phyloP scores from a whole-genome alignment of 2,113 vertebrate genomes.

The Pan paniscus region DNA sequence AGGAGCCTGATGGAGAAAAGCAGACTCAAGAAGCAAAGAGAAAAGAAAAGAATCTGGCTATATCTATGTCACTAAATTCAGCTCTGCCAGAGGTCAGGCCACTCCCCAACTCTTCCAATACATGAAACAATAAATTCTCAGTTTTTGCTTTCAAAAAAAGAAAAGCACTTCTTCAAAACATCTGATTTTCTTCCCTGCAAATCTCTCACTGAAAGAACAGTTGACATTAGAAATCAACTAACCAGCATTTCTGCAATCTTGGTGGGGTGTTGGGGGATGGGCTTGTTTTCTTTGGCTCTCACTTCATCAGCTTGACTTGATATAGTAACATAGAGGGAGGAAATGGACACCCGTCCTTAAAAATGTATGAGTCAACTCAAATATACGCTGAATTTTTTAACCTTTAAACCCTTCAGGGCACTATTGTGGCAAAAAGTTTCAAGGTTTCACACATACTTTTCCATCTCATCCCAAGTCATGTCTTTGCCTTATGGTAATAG shows the following conservation, averaged over 20 bases:
- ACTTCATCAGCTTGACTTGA: not conserved
- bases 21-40: not conserved
- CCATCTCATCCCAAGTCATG: not conserved
- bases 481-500: not conserved
- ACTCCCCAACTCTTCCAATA: not conserved
- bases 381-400: not conserved
- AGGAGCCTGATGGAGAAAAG: not conserved
- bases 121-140: not conserved
- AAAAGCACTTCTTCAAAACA: not conserved
- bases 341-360: not conserved
- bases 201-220: not conserved
- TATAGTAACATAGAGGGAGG: not conserved
- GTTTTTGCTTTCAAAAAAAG: not conserved
- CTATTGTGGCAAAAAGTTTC: not conserved
- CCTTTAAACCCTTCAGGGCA: not conserved
- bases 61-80: not conserved
- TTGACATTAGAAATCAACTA: not conserved
- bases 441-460: constrained; percentile 1
- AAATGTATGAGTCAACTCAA: not conserved
- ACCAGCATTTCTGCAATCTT: not conserved
- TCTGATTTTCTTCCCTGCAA: not conserved
- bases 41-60: not conserved
- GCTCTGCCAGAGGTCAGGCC: not conserved
- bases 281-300: not conserved
- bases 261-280: not conserved